These are phyloP conservation scores for Dasysyrphus albostriatus DNA, from an alignment of 2,888 invertebrate genomes.

Conservation along the genomic window DNA sequence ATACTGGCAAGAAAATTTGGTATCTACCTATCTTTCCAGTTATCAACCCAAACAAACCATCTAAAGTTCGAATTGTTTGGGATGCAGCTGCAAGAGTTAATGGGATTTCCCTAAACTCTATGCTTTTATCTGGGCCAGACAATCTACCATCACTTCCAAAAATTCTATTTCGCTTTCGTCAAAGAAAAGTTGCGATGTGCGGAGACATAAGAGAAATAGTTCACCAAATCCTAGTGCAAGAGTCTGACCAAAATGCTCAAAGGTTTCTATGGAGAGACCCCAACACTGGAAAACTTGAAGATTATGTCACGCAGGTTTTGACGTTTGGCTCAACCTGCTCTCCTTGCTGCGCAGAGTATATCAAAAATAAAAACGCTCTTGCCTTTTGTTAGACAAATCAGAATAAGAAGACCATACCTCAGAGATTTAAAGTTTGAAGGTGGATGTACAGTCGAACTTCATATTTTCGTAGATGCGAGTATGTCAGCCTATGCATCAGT, in stretches of 20 bases:
- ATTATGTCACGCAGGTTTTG: constrained; percentile 28
- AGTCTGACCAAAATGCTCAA: constrained; percentile 48
- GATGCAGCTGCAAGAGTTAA: constrained; percentile 79
- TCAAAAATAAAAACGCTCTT: constrained; percentile 1
- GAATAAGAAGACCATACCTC: constrained; percentile 1
- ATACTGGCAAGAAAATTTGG: constrained; percentile 61
- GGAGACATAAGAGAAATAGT: constrained; percentile 50
- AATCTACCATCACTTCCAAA: constrained; percentile 33
- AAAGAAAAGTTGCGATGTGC: constrained; percentile 28
- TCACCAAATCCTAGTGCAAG: constrained; percentile 63
- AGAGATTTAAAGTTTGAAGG: constrained; percentile 2
- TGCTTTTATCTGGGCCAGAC: constrained; percentile 80
- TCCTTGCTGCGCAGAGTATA: neutral
- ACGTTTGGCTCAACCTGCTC: neutral
- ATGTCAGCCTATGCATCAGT: constrained; percentile 30
- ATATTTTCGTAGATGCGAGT: constrained; percentile 69
- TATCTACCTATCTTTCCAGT: constrained; percentile 77
- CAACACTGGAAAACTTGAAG: constrained; percentile 7
- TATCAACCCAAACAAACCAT: constrained; percentile 77
- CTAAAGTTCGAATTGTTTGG: constrained; percentile 78
- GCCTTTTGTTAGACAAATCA: neutral
- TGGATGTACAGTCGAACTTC: constrained; percentile 44
- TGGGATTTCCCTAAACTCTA: constrained; percentile 78
- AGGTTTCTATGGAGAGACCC: constrained; percentile 1
- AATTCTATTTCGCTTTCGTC: constrained; percentile 24